Base-by-base conservation (phyloP, 2,797 vertebrate species). In the Scyliorhinus canicula region DNA sequence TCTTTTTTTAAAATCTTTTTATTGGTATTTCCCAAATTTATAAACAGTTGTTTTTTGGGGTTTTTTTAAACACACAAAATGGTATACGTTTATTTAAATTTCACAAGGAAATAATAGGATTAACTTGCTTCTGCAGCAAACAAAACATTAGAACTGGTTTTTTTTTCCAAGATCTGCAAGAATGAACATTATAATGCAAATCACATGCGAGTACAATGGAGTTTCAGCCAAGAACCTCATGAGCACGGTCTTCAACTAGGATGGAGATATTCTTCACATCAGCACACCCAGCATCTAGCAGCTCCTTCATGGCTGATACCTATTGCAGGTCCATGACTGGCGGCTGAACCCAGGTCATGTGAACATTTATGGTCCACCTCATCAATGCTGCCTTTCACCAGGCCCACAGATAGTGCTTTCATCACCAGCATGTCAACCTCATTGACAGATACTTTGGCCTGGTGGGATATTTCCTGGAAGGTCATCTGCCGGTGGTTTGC, bases 291-390 rank as follows among this genome's bases (percentile, higher is more conserved):
- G 93, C 93, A 52, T 94, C 93, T 31, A 94, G 93, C 2, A 67
- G 93, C 12, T 71, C 65, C 50, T 94, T 94, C 93, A 94, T 94
- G 50, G 14, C 67, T 52, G 93, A 74, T 69, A 94, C 93, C 95
- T 95, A 90, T 21, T 95, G 84, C 90, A 95, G 67, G 40, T 95
- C 88, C 60, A 95, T 88, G 40, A 95, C 95, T 5, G 90, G 95
- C 19, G 95, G 95, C 90, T 95, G 95, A n/a, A 95, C 95, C 95
- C 95, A 95, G 47, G 84, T 95, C 95, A 95, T 95, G 85, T 95
- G 88, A 47, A 95, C 90, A n/a, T 16, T 95, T 95, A 60, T 95
- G 85, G 95, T 95, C 95, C 31, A 95, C 95, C 63, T 95, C 90
- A 44, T 95, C 95, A 57, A 95, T 95, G 50, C 95, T 95, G 24